Evolutionary conservation across 2,888 invertebrate genomes (phyloP).

Genomic region (Rhopalosiphum nymphaeae): DNA sequence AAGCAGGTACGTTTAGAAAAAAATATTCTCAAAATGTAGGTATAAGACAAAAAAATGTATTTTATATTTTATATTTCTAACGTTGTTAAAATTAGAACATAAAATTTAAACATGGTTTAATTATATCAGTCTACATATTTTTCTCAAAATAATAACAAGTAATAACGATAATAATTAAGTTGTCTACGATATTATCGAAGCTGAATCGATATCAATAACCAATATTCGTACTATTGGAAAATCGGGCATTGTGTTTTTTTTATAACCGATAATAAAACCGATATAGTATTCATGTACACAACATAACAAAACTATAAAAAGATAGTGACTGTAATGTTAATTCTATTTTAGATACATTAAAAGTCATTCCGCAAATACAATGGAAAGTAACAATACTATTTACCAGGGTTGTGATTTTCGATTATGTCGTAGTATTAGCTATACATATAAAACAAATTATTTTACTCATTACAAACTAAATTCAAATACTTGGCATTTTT

Average conservation of each 20-base stretch:
- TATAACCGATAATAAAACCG: too few relatives aligned
- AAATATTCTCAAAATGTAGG: background rate
- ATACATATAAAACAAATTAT: too few relatives aligned
- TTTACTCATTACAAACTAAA: background rate
- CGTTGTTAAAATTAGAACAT: background rate
- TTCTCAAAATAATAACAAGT: background rate
- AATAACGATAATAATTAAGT: too few relatives aligned
- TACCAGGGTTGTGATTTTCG: background rate
- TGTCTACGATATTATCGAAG: background rate
- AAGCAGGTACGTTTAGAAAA: background rate
- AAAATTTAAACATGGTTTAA: too few relatives aligned
- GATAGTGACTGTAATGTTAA: background rate
- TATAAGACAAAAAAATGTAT: background rate
- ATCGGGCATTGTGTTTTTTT: too few relatives aligned
- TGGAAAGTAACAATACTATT: background rate
- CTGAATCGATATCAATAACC: too few relatives aligned
- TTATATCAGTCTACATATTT: background rate
- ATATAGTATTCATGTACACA: too few relatives aligned
- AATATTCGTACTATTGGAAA: too few relatives aligned
- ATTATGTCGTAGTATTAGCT: too few relatives aligned
- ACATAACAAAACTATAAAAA: background rate
- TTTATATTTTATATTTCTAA: background rate
- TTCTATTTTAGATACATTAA: background rate
- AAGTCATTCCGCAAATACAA: background rate
- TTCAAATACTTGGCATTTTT: background rate